These are phyloP conservation scores for Thamnophis elegans DNA, from an alignment of 2,797 vertebrate species.

Conservation along the genomic window DNA sequence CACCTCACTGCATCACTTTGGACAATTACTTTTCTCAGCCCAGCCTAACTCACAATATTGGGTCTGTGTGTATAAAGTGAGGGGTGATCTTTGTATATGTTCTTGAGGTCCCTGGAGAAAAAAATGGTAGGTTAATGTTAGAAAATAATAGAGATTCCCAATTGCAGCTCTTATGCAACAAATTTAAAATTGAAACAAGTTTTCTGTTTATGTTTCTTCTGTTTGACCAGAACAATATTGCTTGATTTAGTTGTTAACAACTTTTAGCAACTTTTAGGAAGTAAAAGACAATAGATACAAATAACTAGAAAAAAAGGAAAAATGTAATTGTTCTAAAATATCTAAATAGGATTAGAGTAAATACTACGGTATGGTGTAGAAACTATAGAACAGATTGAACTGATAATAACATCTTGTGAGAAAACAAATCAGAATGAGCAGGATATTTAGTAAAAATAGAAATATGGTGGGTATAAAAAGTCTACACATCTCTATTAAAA, in stretches of 20 bases:
- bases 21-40: background rate
- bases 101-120: background rate
- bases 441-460: no score
- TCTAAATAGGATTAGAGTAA: no score
- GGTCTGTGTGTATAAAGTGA: background rate
- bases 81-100: no score
- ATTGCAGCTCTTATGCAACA: background rate
- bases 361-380: no score
- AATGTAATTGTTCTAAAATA: background rate
- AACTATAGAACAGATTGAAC: no score
- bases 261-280: no score
- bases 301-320: background rate
- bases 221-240: background rate
- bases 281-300: no score
- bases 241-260: background rate
- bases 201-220: background rate
- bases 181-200: background rate
- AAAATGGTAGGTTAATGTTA: background rate
- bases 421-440: no score
- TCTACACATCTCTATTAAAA: no score
- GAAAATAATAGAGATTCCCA: background rate
- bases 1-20: no score
- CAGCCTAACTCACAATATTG: background rate
- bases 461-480: no score
- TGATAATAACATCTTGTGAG: no score